A percentile compares a stretch with the other conserved stretches of the same genome.
phyloP scores from a whole-genome alignment of 2,888 invertebrate genomes.

The Tanypteryx hageni region DNA sequence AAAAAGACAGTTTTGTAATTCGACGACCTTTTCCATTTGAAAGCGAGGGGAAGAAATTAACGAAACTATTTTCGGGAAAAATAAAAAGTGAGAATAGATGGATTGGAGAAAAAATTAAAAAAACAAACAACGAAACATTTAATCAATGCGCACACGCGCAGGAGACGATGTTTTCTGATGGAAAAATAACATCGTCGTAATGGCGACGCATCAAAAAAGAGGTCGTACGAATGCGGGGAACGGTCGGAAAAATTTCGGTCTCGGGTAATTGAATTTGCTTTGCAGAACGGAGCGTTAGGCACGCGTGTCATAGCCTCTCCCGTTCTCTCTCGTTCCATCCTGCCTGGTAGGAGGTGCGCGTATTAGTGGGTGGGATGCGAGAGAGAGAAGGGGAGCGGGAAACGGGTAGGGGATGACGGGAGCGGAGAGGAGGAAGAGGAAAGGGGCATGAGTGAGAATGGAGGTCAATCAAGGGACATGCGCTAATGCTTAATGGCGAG shows the following conservation, averaged over 20 bases:
- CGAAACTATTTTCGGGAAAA: background rate
- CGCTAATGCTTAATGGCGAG: conserved; percentile 7
- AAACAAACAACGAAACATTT: conserved; percentile 17
- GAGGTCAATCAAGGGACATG: conserved; percentile 26
- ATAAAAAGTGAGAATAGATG: background rate
- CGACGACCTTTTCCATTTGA: background rate
- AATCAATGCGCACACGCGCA: conserved; percentile 38
- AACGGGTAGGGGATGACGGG: background rate
- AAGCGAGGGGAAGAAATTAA: background rate
- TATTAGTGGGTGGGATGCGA: background rate
- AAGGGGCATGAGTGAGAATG: background rate
- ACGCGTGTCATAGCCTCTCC: background rate
- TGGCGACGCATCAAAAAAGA: conserved; percentile 19
- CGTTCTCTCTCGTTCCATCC: background rate
- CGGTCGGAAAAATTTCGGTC: background rate
- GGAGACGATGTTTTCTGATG: conserved; percentile 38
- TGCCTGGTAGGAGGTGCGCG: background rate
- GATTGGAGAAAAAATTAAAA: background rate
- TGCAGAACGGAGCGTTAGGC: background rate
- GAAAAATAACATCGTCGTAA: conserved; percentile 41
- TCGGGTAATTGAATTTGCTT: conserved; percentile 30
- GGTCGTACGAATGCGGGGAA: background rate
- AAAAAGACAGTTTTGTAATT: background rate
- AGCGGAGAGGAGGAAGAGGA: background rate
- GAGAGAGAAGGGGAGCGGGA: background rate